Base-by-base conservation (phyloP, 53 echinoderm and acorn worm species). In the Temnopleurus reevesii region DNA sequence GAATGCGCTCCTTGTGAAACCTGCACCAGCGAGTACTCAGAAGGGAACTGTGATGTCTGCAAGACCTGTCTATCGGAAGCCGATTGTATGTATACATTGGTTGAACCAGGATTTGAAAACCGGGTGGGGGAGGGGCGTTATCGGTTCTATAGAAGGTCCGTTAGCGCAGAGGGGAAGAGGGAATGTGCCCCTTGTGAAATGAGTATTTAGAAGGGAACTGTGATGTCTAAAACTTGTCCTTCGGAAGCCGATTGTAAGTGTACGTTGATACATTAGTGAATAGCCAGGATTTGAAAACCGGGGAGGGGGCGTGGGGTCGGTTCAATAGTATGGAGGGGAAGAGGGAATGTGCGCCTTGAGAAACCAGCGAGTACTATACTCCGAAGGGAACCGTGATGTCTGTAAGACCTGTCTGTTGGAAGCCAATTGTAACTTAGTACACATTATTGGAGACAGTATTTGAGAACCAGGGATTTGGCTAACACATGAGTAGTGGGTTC, bases 241-340 rank as follows among this genome's bases (percentile, higher is more conserved):
- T 92, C 86, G 17, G 63, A 89, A 10, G 58, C 90, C 15, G 77
- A 91, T 29, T 97, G 97, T 97, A 88, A 97, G 97, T 90, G 13
- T 63, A 63, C n/a, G n/a, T n/a, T n/a, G n/a, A n/a, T n/a, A n/a
- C n/a, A n/a, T n/a, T n/a, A n/a, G n/a, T n/a, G n/a, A n/a, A n/a
- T n/a, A n/a, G n/a, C n/a, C n/a, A n/a, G n/a, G n/a, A n/a, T n/a
- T n/a, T n/a, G n/a, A n/a, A n/a, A n/a, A n/a, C n/a, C n/a, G n/a
- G n/a, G n/a, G n/a, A n/a, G n/a, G n/a, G n/a, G n/a, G n/a, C n/a
- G n/a, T n/a, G n/a, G n/a, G n/a, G n/a, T n/a, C 95, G 97, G 2
- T 97, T 91, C 86, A 64, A 80, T 59, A 97, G 97, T 53, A 97
- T 94, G 0, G 89, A 92, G 51, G 97, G 91, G 54, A 97, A 97